Conservation (phyloP, 2,797 vertebrate genomes). For the Merluccius polli region DNA sequence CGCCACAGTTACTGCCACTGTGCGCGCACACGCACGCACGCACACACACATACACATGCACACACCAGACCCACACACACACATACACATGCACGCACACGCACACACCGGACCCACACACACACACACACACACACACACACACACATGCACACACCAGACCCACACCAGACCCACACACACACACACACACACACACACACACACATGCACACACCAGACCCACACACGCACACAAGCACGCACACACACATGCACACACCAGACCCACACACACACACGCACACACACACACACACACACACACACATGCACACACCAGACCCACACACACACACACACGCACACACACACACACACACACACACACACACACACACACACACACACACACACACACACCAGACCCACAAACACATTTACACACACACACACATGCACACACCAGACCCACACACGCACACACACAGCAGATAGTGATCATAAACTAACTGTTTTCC, state of each 20-base stretch:
- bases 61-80: neutral
- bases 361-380: neutral
- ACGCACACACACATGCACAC: slow-evolving; percentile 1
- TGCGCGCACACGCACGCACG: neutral
- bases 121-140: slow-evolving; percentile 1
- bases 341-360: neutral
- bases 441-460: neutral
- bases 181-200: slow-evolving; percentile 13
- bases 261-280: neutral
- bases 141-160: slow-evolving; percentile 13
- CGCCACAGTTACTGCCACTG: neutral
- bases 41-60: neutral
- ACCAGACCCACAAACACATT: slow-evolving; percentile 1
- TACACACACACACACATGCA: neutral
- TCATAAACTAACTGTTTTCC: slow-evolving; percentile 79
- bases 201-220: neutral
- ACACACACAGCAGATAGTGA: slow-evolving; percentile 1
- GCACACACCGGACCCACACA: slow-evolving; percentile 8
- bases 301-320: neutral
- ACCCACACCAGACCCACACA: neutral
- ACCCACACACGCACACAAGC: no score
- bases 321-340: neutral
- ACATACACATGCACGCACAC: slow-evolving; percentile 5
- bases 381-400: neutral
- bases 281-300: neutral